phyloP scores from a whole-genome alignment of 2,888 invertebrate species.

The Rotaria sp. region DNA sequence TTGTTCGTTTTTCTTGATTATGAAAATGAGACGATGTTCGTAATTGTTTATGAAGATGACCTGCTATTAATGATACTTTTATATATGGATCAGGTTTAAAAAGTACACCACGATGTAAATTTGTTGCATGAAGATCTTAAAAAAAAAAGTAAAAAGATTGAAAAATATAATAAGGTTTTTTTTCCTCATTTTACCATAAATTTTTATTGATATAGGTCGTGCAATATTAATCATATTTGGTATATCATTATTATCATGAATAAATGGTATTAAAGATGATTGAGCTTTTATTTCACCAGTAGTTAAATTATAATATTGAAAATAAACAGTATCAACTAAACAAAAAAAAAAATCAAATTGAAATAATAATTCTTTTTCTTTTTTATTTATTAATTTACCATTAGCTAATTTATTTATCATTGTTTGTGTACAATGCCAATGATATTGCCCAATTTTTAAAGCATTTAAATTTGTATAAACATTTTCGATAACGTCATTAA shows the following conservation, averaged over 20 bases:
- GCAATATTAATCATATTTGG: background rate
- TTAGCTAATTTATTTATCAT: background rate
- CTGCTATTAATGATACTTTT: slow-evolving; percentile 55
- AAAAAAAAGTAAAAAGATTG: background rate
- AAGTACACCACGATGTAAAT: slow-evolving; percentile 57
- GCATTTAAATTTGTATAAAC: slow-evolving; percentile 11
- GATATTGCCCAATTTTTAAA: slow-evolving; percentile 15
- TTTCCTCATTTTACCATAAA: background rate
- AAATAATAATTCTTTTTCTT: too few species aligned
- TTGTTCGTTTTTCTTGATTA: slow-evolving; percentile 51
- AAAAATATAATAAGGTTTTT: background rate
- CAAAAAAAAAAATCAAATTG: background rate
- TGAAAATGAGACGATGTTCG: slow-evolving; percentile 47
- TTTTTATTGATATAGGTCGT: background rate
- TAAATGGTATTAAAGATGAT: background rate
- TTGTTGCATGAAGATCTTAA: slow-evolving; percentile 52
- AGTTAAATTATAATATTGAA: background rate
- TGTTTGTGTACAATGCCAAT: slow-evolving; percentile 13
- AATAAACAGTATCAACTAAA: background rate
- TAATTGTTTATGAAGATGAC: background rate
- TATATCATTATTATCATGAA: background rate
- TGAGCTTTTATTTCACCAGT: slow-evolving; percentile 16
- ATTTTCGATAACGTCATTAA: background rate
- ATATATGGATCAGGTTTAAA: slow-evolving; percentile 58
- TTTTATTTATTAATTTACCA: background rate